Evolutionary conservation across 2,113 vertebrate species (phyloP).

Genomic region (Ictalurus furcatus): DNA sequence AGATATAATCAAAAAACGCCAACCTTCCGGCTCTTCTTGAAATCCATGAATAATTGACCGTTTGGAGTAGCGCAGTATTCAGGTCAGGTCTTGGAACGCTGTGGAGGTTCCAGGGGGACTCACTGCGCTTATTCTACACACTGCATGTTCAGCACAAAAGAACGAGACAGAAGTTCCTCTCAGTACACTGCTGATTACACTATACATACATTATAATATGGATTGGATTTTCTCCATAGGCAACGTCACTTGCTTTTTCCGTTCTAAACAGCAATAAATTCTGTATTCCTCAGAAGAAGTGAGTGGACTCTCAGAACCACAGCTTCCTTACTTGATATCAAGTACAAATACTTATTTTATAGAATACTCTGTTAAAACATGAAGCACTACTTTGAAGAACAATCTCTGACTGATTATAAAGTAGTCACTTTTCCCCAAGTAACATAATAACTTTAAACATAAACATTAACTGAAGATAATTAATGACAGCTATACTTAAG

Average conservation of each 20-base stretch:
- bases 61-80: slow-evolving; percentile 41
- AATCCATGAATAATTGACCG: slow-evolving; percentile 44
- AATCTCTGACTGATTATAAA: no score
- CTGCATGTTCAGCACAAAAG: not conserved
- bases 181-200: not conserved
- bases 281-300: not conserved
- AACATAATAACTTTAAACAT: no score
- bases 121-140: slow-evolving; percentile 30
- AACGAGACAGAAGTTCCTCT: not conserved
- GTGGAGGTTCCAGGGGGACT: slow-evolving; percentile 36
- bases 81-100: slow-evolving; percentile 39
- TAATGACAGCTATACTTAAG: not conserved
- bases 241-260: not conserved
- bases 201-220: not conserved
- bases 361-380: not conserved
- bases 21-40: slow-evolving; percentile 2
- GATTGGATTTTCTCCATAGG: not conserved
- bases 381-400: not conserved
- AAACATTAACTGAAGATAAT: not conserved
- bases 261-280: not conserved
- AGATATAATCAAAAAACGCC: slow-evolving; percentile 47
- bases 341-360: not conserved
- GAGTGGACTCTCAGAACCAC: not conserved
- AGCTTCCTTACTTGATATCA: not conserved
- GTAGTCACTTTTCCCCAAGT: no score